Evolutionary conservation across 2,888 invertebrate species (phyloP).

Genomic region (Cremastinae sp.): DNA sequence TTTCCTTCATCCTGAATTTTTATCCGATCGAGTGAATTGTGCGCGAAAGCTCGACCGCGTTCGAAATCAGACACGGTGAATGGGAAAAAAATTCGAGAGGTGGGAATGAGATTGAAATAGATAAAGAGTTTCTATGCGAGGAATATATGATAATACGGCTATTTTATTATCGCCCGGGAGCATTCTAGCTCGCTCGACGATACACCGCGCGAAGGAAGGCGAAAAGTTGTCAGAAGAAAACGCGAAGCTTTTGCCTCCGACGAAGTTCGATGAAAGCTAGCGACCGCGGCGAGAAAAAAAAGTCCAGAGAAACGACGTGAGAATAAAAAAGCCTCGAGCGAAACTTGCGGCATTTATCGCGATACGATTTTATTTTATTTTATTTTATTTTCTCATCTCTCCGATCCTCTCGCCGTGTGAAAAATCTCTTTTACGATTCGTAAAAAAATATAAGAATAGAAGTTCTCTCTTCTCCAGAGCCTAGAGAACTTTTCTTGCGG

Average conservation of each 20-base stretch:
- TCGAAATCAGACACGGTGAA: background rate
- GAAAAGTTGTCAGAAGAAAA: constrained; percentile 35
- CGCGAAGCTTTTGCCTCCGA: constrained; percentile 25
- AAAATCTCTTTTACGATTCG: constrained; percentile 8
- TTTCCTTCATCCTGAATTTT: no score
- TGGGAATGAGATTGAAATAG: constrained; percentile 9
- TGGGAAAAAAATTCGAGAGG: constrained; percentile 4
- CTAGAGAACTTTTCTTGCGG: background rate
- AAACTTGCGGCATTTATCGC: constrained; percentile 33
- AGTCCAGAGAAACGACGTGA: background rate
- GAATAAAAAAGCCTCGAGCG: constrained; percentile 40
- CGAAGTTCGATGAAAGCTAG: constrained; percentile 40
- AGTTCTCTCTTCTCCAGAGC: background rate
- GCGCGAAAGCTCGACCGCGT: no score
- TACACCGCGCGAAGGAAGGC: constrained; percentile 14
- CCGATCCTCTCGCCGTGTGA: background rate
- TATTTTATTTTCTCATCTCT: background rate
- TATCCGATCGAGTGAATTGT: no score
- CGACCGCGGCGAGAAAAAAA: constrained; percentile 31
- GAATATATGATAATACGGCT: no score
- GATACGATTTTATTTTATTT: constrained; percentile 34
- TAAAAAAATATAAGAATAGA: background rate
- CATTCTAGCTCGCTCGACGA: constrained; percentile 19
- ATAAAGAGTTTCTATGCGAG: constrained; percentile 10
- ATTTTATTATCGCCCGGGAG: no score